Conservation (phyloP, 2,113 vertebrate species). For the Coryphaenoides rupestris region DNA sequence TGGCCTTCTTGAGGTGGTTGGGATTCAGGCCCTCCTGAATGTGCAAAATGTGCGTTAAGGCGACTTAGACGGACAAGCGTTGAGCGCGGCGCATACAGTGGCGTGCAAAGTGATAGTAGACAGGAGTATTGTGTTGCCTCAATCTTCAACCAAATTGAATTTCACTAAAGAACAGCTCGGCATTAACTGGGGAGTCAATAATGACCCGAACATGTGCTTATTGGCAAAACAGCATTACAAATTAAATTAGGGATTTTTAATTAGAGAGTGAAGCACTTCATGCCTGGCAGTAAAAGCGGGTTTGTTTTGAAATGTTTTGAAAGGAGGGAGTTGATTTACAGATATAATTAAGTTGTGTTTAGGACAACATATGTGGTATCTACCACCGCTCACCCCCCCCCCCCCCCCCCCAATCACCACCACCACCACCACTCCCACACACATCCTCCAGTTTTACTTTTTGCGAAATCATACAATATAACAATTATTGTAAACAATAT, state of each 20-base stretch:
- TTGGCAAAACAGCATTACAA: conserved; percentile 72
- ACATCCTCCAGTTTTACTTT: too few species aligned
- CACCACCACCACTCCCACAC: too few species aligned
- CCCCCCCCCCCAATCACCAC: too few species aligned
- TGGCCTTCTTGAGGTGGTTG: conserved; percentile 93
- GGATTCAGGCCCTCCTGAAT: conserved; percentile 91
- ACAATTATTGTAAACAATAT: neutral
- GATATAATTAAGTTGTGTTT: conserved; percentile 49
- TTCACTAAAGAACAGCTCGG: conserved; percentile 66
- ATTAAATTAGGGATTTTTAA: conserved; percentile 78
- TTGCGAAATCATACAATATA: too few species aligned
- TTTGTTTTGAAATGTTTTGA: conserved; percentile 60
- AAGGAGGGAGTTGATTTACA: conserved; percentile 39
- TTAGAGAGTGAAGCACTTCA: conserved; percentile 69
- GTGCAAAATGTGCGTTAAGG: conserved; percentile 80
- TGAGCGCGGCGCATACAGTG: conserved; percentile 19
- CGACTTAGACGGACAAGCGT: conserved; percentile 36
- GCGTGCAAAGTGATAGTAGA: conserved; percentile 58
- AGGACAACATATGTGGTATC: conserved; percentile 38
- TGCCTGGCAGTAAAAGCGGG: conserved; percentile 57
- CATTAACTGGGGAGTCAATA: conserved; percentile 71
- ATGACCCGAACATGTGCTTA: conserved; percentile 72
- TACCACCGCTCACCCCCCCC: neutral
- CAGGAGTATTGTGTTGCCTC: conserved; percentile 64
- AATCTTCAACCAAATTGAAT: conserved; percentile 65